Base-by-base conservation (phyloP, 2,113 vertebrate genomes). In the Phrynosoma platyrhinos region DNA sequence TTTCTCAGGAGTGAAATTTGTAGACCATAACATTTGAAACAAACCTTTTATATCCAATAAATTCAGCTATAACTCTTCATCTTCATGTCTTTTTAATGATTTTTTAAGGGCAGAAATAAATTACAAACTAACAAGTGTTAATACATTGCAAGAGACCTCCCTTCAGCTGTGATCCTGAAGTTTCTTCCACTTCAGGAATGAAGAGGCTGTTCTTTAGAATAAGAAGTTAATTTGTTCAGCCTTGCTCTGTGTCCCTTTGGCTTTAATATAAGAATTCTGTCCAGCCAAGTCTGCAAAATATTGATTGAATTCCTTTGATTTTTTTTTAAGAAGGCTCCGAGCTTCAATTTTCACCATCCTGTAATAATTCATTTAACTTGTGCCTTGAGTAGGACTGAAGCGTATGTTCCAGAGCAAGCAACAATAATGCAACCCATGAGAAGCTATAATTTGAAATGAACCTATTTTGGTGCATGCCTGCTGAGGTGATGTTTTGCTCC, bases 391-490 rank as follows among this genome's bases (percentile, higher is more conserved):
- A 66, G 77, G 32, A 82, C 88, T 55, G 40, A 85, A 87, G 12
- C 0, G 0, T 36, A 9, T 52, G 53, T 75, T 89, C 85, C 75
- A 92, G 72, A 36, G 9, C 82, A 86, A 79, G 88, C 58, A 3
- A 0, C 89, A 88, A 91, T 75, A 32, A 53, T 66, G 58, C 71
- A 55, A 16, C 79, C 84, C 3, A 1, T 12, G 72, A 64, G 69
- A 83, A 90, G 84, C 93, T 86, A 92, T 92, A 89, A 90, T 78
- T 75, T 84, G 84, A 86, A 94, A 93, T 81, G 36, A 94, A 91
- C 76, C 80, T 74, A 92, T 92, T 93, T 90, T 90, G 64, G 66
- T 82, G 42, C 32, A 82, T 90, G 80, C 78, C 71, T 79, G 2
- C 71, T 23, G 80, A 91, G 89, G 80, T 79, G 80, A 75, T 0